Conservation (phyloP, 30 jellyfish, hydroid and myxozoan species). For the Chrysaora quinquecirrha region DNA sequence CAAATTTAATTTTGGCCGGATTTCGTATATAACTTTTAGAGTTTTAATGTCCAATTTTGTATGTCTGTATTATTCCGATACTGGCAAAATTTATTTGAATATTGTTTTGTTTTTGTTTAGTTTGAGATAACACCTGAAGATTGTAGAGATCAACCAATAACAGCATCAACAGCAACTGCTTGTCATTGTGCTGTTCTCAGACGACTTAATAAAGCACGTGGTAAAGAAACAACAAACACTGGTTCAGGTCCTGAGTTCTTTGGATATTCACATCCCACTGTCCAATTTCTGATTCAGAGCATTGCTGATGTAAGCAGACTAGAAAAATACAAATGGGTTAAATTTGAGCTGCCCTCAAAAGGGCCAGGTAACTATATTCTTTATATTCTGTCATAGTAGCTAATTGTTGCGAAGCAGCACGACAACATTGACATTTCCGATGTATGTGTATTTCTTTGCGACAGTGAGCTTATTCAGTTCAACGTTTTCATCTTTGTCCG, state of each 20-base stretch:
- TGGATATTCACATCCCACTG: slow-evolving; percentile 95
- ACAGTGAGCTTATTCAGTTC: no score
- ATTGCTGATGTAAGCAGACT: slow-evolving; percentile 72
- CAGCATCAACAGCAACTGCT: slow-evolving; percentile 95
- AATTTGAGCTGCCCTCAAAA: slow-evolving; percentile 79
- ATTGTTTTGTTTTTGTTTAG: slow-evolving; percentile 42
- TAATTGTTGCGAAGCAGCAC: no score
- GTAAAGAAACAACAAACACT: slow-evolving; percentile 91
- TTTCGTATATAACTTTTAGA: no score
- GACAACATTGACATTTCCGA: no score
- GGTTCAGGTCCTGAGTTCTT: slow-evolving; percentile 98
- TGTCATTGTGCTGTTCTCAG: slow-evolving; percentile 93
- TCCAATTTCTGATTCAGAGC: slow-evolving; percentile 82
- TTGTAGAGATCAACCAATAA: slow-evolving; percentile 85
- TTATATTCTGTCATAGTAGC: no score
- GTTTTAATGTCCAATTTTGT: no score
- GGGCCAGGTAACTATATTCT: slow-evolving; percentile 76
- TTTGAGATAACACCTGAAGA: slow-evolving; percentile 93
- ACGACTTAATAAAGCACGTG: slow-evolving; percentile 87
- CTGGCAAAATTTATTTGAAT: no score
- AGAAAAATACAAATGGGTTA: slow-evolving; percentile 73
- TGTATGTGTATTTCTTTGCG: no score
- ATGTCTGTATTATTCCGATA: no score
- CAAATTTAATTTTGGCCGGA: no score
- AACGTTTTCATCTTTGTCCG: no score